Percentiles rank a stretch among this genome's conserved stretches.
Conservation (phyloP, 1,140 invertebrate species). For the Ylistrum balloti region DNA sequence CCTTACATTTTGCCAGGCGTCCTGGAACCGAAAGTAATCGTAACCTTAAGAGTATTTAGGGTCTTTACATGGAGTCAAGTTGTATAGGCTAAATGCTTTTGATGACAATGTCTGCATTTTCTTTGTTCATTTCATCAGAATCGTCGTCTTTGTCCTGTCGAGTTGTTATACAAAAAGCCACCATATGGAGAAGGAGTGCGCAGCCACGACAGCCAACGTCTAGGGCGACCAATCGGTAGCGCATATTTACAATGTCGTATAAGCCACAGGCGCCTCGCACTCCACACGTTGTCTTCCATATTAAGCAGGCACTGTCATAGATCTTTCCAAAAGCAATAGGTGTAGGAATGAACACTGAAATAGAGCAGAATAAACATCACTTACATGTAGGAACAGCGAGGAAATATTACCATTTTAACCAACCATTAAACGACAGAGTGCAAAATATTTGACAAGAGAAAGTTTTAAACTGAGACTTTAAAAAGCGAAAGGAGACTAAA, state of each 20-base stretch:
- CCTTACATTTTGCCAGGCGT: too few species aligned
- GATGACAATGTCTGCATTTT: not conserved
- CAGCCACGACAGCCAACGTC: constrained; percentile 19
- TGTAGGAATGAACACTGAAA: constrained; percentile 60
- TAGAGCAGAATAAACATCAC: not conserved
- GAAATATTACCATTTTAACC: too few species aligned
- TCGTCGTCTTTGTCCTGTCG: not conserved
- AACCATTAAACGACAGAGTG: too few species aligned
- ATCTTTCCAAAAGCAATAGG: constrained; percentile 61
- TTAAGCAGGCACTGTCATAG: constrained; percentile 55
- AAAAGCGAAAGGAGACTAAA: too few species aligned
- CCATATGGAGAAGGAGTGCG: constrained; percentile 46
- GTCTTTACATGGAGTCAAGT: too few species aligned
- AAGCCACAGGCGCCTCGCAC: constrained; percentile 54
- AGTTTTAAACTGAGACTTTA: too few species aligned
- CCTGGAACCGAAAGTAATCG: too few species aligned
- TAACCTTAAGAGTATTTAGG: too few species aligned
- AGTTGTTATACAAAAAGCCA: constrained; percentile 45
- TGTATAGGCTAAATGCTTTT: not conserved
- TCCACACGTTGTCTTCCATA: constrained; percentile 53
- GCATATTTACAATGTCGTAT: constrained; percentile 62
- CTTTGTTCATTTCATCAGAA: not conserved
- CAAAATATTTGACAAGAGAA: too few species aligned
- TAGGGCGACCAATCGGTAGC: constrained; percentile 45
- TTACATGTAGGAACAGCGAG: too few species aligned